These are phyloP conservation scores for Hyperopisus bebe DNA, from an alignment of 2,113 vertebrate genomes.

Conservation along the genomic window DNA sequence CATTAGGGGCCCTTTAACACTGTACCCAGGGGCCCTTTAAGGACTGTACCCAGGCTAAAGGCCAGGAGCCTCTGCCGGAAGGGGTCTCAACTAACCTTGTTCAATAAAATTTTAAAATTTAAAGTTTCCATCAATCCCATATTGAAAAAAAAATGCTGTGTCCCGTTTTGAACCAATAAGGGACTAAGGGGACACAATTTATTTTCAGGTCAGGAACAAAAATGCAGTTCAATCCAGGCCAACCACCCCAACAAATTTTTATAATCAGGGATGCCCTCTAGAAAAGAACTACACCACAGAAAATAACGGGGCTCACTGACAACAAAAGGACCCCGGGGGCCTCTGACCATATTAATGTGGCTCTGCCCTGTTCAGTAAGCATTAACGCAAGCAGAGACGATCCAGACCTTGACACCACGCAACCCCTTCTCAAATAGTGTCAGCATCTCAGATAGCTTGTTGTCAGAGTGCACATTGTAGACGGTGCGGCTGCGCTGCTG, in stretches of 20 bases:
- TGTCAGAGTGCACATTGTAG: slow-evolving; percentile 93
- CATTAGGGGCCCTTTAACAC: not conserved
- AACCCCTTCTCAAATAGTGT: slow-evolving; percentile 92
- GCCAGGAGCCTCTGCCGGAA: not conserved
- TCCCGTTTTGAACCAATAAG: not conserved
- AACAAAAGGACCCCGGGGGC: not conserved
- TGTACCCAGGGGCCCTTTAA: too few species aligned
- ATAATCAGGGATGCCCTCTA: not conserved
- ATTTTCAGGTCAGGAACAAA: not conserved
- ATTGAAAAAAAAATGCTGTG: not conserved
- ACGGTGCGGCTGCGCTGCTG: slow-evolving; percentile 88
- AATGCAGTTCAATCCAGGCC: not conserved
- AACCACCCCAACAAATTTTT: not conserved
- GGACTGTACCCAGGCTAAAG: not conserved
- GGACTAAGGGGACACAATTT: not conserved
- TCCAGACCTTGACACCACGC: slow-evolving; percentile 80
- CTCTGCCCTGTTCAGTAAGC: not conserved
- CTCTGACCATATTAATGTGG: not conserved
- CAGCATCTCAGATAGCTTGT: slow-evolving; percentile 97
- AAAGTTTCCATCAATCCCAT: not conserved
- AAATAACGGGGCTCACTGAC: not conserved
- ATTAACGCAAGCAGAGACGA: not conserved
- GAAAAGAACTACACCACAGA: not conserved
- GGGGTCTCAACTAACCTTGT: not conserved
- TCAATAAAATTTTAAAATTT: not conserved